Evolutionary conservation across 2,888 invertebrate species (phyloP), one percentile per base, ranked within the genome.

Genomic region (Drosophila cognata): DNA sequence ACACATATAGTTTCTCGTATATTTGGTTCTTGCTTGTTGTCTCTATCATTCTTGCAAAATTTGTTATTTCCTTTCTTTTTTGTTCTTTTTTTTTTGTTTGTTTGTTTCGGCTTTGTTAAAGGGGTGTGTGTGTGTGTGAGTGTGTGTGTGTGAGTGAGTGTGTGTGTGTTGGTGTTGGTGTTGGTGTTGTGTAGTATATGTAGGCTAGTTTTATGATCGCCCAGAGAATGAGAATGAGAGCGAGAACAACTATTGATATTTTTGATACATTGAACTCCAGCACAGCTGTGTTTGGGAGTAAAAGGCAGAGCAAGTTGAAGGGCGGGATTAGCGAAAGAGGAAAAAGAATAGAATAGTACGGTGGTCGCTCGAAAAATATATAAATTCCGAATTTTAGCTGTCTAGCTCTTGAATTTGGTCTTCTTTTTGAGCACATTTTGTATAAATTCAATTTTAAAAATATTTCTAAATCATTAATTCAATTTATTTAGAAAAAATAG

Each of bases 51-150:
- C 41, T 56, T 68, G 58, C 71, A 71, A 61, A 43, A 43, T 21
- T 55, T 41, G 25, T 74, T 53, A 62, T 64, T 71, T 60, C 33
- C 38, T 31, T 36, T 57, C 21, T 46, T 61, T 41, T 21, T 51
- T 61, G 35, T 21, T 52, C 43, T 69, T 55, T 43, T 28, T 28
- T 50, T 70, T 65, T 46, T 50, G 46, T 59, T 36, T 73, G 58
- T 48, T 55, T 59, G 64, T 36, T 43, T 77, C 56, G 60, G 58
- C 66, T 67, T 73, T 84, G 38, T 57, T 62, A 55, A 48, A 67
- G 48, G 66, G 50, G 25, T 38, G 57, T 46, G 33, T 18, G 21
- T 50, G 53, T 56, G 35, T 55, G 38, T 69, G 55, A 43, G 46
- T 60, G 33, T 71, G 43, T 57, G 73, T 66, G 33, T 50, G 41